A percentile compares a stretch with the other conserved stretches of the same genome.
Evolutionary conservation across 2,113 vertebrate species (phyloP).

Genomic region (Sceloporus tristichus): DNA sequence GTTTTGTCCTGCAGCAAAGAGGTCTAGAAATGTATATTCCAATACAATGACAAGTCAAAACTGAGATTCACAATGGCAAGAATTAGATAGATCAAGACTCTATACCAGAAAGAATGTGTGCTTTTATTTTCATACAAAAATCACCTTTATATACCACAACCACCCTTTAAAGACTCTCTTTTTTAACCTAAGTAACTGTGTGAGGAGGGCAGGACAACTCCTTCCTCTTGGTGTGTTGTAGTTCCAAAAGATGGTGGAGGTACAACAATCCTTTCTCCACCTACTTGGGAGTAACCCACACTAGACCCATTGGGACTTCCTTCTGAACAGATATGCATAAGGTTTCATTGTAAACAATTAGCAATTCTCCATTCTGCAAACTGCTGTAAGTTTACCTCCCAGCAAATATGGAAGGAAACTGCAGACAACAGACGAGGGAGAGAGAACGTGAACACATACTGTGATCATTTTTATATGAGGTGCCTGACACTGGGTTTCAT

Average conservation of each 20-base stretch:
- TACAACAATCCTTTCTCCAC: neutral
- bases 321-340: neutral
- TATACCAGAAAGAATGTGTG: neutral
- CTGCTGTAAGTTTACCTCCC: neutral
- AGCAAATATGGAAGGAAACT: neutral
- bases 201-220: neutral
- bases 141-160: neutral
- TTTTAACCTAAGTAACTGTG: neutral
- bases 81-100: neutral
- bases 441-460: neutral
- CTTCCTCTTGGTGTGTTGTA: neutral
- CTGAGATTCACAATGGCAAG: neutral
- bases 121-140: neutral
- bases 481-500: neutral
- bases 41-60: neutral
- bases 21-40: neutral
- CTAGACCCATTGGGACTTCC: neutral
- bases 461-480: constrained; percentile 6
- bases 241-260: neutral
- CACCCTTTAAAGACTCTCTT: neutral
- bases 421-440: neutral
- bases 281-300: neutral
- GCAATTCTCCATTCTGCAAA: neutral
- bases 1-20: neutral
- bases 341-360: neutral